Percentiles rank a stretch among this genome's conserved stretches.
Evolutionary conservation across 2,888 invertebrate species (phyloP).

Genomic region (Macrophya annulata): DNA sequence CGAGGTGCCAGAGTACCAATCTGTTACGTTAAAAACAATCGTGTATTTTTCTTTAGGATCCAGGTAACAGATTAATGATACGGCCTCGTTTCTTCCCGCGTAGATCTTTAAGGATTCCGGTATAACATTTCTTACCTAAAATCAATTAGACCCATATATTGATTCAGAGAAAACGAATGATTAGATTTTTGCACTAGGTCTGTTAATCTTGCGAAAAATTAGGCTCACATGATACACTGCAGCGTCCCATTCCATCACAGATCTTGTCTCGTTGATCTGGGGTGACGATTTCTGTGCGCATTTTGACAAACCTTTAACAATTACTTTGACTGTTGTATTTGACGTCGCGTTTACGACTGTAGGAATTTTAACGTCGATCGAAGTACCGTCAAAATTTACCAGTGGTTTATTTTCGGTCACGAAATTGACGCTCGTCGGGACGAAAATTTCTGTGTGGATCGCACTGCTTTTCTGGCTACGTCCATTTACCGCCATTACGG

Average conservation of each 20-base stretch:
- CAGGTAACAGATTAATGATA: not conserved
- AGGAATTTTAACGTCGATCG: not conserved
- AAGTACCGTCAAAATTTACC: not conserved
- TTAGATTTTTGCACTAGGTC: not conserved
- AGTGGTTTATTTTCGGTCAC: not conserved
- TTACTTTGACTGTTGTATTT: not conserved
- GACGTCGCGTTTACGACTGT: not conserved
- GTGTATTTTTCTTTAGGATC: not conserved
- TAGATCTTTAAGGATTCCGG: not conserved
- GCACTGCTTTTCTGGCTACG: not conserved
- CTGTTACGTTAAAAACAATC: not conserved
- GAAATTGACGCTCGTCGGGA: not conserved
- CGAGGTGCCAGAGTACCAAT: not conserved
- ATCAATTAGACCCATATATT: not conserved
- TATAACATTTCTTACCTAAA: not conserved
- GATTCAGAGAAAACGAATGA: not conserved
- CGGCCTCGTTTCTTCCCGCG: not conserved
- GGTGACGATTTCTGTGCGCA: not conserved
- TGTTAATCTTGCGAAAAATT: not conserved
- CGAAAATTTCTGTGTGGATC: no score
- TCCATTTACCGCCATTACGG: not conserved
- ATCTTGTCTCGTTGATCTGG: not conserved
- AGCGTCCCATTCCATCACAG: slow-evolving; percentile 4
- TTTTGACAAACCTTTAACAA: not conserved
- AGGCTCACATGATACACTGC: not conserved